Evolutionary conservation across 2,797 vertebrate genomes (phyloP).

Genomic region (Rhinoraja longicauda): DNA sequence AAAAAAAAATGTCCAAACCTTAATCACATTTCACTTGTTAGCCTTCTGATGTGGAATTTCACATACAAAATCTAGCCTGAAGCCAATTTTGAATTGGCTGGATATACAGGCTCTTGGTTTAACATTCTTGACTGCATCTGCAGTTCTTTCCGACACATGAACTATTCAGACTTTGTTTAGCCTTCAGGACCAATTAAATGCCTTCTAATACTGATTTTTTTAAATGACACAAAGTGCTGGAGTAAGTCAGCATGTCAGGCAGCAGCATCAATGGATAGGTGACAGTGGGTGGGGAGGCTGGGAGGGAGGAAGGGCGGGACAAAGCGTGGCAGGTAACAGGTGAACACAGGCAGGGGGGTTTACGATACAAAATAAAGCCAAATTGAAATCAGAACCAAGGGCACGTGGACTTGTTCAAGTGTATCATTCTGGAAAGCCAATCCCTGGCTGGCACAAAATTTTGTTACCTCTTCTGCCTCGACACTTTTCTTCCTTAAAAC

Average conservation of each 20-base stretch:
- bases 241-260: too few relatives aligned
- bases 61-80: background rate
- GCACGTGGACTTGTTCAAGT: background rate
- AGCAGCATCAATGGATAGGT: too few relatives aligned
- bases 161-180: background rate
- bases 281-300: too few relatives aligned
- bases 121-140: background rate
- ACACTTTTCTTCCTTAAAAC: background rate
- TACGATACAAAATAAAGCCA: background rate
- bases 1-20: background rate
- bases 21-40: background rate
- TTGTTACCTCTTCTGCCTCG: background rate
- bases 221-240: too few relatives aligned
- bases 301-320: too few relatives aligned
- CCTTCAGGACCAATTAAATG: background rate
- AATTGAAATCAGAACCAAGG: conserved; percentile 17
- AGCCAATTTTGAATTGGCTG: background rate
- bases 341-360: too few relatives aligned
- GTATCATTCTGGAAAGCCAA: background rate
- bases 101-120: background rate
- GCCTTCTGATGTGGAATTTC: too few relatives aligned
- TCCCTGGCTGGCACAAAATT: background rate
- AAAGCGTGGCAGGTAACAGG: too few relatives aligned
- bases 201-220: background rate
- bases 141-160: background rate